These are phyloP conservation scores for Chlorospingus flavigularis DNA, from an alignment of 2,797 vertebrate species.

Conservation along the genomic window DNA sequence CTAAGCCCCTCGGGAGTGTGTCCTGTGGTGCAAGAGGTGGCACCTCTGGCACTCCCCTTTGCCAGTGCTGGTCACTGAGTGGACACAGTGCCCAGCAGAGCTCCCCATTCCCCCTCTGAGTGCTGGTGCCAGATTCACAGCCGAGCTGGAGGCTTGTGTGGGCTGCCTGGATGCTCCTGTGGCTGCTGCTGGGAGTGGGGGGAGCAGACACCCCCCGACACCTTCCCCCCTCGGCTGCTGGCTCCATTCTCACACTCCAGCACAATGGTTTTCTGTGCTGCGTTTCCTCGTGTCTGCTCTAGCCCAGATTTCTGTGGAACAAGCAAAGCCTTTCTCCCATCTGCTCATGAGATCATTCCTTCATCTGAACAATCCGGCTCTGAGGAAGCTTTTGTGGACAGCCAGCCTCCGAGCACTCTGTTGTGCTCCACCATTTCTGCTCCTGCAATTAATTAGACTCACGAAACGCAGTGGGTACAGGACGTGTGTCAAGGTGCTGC, in stretches of 20 bases:
- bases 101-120: background rate
- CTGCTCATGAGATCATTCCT: constrained; percentile 49
- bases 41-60: background rate
- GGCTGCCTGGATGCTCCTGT: rapidly evolving
- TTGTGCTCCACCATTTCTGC: background rate
- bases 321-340: constrained; percentile 38
- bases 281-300: background rate
- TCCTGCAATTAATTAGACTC: background rate
- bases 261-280: constrained; percentile 17
- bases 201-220: background rate
- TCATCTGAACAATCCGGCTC: background rate
- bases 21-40: background rate
- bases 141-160: background rate
- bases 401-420: background rate
- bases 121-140: background rate
- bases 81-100: rapidly evolving
- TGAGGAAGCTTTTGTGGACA: constrained; percentile 29
- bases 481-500: background rate
- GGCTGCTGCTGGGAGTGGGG: background rate
- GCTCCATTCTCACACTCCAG: background rate
- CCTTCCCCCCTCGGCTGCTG: background rate
- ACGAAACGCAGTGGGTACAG: rapidly evolving
- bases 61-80: rapidly evolving
- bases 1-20: rapidly evolving
- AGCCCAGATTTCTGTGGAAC: constrained; percentile 36